Evolutionary conservation across 2,888 invertebrate species (phyloP), one percentile per base, ranked within the genome.

Genomic region (Lycophotia porphyrea): DNA sequence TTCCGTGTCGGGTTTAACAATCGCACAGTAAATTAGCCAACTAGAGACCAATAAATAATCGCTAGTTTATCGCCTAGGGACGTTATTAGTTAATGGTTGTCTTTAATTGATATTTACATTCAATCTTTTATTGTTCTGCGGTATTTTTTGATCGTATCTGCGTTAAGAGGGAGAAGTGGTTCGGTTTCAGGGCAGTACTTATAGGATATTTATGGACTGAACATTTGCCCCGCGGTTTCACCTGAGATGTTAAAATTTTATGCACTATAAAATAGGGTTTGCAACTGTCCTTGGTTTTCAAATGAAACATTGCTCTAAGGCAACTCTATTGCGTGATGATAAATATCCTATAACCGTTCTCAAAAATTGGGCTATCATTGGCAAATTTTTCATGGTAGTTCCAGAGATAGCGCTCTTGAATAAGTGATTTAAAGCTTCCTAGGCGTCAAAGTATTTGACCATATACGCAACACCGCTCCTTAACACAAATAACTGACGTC

Each of bases 81-180:
- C 42, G 31, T 79, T 34, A 80, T 84, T 69, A 73, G 61, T 73
- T 72, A 66, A 81, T 84, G 66, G 65, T 70, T 65, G n/a, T 36
- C 60, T 79, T 55, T 80, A 72, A 71, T 81, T 79, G 72, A 63
- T 76, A 82, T 82, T 77, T 82, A 79, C 82, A 79, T 82, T 67
- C 78, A 49, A 79, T 77, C 27, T 77, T 82, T 82, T 76, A 76
- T 77, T 82, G 61, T 44, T 55, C 13, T 34, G 31, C 3, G 47
- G 49, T 18, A 13, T 39, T 15, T 81, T 47, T 34, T 47, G 66
- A 52, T 82, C 76, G 13, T 76, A 66, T 76, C 65, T 52, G n/a
- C 5, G 0, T 47, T 61, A 31, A 1, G 5, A 18, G 42, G 49
- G 49, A 39, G 31, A 65, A 5, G 24, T 52, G 21, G 36, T 7